phyloP scores from a whole-genome alignment of 2,797 vertebrate genomes.

The Cryptoblepharus egeriae region DNA sequence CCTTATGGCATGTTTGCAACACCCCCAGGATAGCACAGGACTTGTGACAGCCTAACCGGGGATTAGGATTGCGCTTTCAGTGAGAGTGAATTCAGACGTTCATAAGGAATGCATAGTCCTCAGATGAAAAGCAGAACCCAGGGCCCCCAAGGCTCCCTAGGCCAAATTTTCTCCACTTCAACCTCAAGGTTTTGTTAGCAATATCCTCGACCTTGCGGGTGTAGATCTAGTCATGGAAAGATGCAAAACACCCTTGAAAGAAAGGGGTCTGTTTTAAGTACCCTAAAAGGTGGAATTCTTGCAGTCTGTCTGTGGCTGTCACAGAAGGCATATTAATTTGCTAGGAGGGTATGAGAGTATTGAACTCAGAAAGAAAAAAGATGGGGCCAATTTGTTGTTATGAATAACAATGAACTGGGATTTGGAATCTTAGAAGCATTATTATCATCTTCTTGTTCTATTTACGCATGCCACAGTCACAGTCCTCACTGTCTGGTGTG shows the following conservation, averaged over 20 bases:
- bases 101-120: background rate
- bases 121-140: slow-evolving; percentile 3
- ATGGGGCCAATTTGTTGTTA: background rate
- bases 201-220: background rate
- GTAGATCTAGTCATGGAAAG: background rate
- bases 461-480: background rate
- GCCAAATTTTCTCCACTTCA: background rate
- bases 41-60: no score
- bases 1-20: no score
- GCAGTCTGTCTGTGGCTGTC: background rate
- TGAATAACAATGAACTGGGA: background rate
- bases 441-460: slow-evolving; percentile 5
- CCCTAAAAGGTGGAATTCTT: background rate
- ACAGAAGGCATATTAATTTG: background rate
- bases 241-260: background rate
- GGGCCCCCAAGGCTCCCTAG: background rate
- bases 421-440: background rate
- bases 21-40: no score
- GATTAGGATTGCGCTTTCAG: no score
- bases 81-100: background rate
- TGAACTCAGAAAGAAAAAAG: background rate
- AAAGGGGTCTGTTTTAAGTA: background rate
- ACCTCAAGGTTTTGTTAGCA: background rate
- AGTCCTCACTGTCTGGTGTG: background rate
- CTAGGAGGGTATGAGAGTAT: no score